Evolutionary conservation across 2,113 vertebrate genomes (phyloP).

Genomic region (Albula glossodonta): DNA sequence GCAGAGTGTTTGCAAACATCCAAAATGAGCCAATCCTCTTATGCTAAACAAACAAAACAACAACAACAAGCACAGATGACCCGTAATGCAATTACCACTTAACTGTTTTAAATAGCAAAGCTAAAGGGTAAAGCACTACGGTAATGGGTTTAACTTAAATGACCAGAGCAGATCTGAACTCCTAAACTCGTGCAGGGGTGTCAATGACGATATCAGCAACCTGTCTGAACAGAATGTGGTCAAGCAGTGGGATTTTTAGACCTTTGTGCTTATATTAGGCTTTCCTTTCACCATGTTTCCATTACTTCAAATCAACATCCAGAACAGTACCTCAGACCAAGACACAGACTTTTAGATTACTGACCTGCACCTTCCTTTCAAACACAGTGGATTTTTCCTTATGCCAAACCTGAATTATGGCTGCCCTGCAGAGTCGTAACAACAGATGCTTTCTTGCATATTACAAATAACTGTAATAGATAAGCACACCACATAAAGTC

Average conservation of each 20-base stretch:
- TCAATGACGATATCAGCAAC: not conserved
- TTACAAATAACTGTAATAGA: not conserved
- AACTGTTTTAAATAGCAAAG: slow-evolving; percentile 11
- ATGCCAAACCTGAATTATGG: not conserved
- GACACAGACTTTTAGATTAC: not conserved
- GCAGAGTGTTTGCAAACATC: slow-evolving; percentile 42
- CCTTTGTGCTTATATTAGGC: not conserved
- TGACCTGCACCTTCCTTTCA: not conserved
- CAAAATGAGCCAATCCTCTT: slow-evolving; percentile 34
- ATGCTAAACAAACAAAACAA: not conserved
- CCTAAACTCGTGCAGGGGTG: not conserved
- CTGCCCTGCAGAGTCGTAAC: not conserved
- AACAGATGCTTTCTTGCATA: not conserved
- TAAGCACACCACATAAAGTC: not conserved
- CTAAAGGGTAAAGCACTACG: not conserved
- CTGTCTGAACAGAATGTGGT: not conserved
- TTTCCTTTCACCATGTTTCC: not conserved
- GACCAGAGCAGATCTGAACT: not conserved
- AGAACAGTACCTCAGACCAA: not conserved
- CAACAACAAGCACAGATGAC: not conserved
- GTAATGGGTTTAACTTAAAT: not conserved
- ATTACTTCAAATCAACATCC: not conserved
- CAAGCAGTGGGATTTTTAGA: not conserved
- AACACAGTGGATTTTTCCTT: not conserved
- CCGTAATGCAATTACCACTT: not conserved